Percentiles rank a stretch among this genome's conserved stretches.
These are phyloP conservation scores for Erythrolamprus reginae DNA, from an alignment of 2,113 vertebrate species.

Conservation along the genomic window DNA sequence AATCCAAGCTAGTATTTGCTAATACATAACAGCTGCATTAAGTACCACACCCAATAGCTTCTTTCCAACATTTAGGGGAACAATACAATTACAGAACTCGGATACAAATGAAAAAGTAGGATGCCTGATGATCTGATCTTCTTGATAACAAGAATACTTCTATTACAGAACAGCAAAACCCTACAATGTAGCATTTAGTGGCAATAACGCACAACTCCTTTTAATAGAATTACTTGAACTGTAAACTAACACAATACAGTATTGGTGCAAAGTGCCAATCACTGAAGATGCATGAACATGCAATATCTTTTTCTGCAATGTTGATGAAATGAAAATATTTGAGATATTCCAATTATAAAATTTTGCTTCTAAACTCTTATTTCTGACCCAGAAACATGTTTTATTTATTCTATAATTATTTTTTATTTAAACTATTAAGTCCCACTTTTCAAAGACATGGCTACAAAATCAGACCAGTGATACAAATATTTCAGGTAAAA, in stretches of 20 bases:
- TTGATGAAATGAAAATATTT: background rate
- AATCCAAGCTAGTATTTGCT: background rate
- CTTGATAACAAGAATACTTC: background rate
- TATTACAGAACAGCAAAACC: background rate
- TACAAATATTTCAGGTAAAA: background rate
- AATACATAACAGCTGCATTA: background rate
- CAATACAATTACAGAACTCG: background rate
- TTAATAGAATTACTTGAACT: slow-evolving; percentile 22
- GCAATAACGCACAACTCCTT: slow-evolving; percentile 3
- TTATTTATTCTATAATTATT: background rate
- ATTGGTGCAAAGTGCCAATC: slow-evolving; percentile 33
- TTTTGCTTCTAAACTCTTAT: slow-evolving; percentile 11
- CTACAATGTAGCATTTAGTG: background rate
- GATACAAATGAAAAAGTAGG: background rate
- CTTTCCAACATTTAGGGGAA: background rate
- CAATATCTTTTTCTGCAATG: background rate
- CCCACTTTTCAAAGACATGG: background rate
- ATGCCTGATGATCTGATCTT: background rate
- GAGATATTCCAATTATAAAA: background rate
- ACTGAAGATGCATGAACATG: slow-evolving; percentile 32
- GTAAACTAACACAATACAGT: slow-evolving; percentile 25
- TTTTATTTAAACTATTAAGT: background rate
- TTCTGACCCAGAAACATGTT: background rate
- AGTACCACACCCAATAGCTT: background rate
- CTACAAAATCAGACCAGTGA: background rate